Conservation (phyloP, 1,140 invertebrate genomes). For the Drosophila grimshawi region DNA sequence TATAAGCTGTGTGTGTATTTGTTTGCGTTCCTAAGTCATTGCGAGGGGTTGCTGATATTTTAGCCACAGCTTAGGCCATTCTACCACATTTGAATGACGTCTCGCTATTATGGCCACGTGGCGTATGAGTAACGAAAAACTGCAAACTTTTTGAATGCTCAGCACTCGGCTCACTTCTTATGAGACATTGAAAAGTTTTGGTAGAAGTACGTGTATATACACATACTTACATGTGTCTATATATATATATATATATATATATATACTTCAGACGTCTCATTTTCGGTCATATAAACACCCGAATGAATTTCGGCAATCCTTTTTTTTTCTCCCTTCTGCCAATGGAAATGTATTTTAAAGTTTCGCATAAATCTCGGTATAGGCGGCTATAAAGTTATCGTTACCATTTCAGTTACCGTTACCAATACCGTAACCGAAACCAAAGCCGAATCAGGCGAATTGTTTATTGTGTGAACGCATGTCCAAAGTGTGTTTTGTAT, state of each 20-base stretch:
- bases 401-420: neutral
- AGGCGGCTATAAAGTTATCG: slow-evolving; percentile 31
- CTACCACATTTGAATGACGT: slow-evolving; percentile 5
- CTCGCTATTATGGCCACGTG: slow-evolving; percentile 49
- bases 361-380: slow-evolving; percentile 65
- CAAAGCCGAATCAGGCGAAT: slow-evolving; percentile 21
- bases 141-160: slow-evolving; percentile 51
- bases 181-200: slow-evolving; percentile 34
- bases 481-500: slow-evolving; percentile 40
- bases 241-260: neutral
- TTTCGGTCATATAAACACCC: slow-evolving; percentile 74
- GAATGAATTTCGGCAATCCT: slow-evolving; percentile 43
- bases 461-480: slow-evolving; percentile 41
- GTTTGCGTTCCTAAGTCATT: slow-evolving; percentile 2
- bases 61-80: slow-evolving; percentile 35
- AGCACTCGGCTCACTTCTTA: slow-evolving; percentile 40
- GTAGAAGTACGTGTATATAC: neutral
- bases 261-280: slow-evolving; percentile 72
- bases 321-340: slow-evolving; percentile 26
- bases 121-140: slow-evolving; percentile 57
- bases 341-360: slow-evolving; percentile 74
- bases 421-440: neutral
- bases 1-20: slow-evolving; percentile 12
- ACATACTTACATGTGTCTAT: neutral
- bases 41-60: slow-evolving; percentile 32